These are phyloP conservation scores for Bambusicola thoracicus DNA, from an alignment of 2,113 vertebrate genomes.

Conservation along the genomic window DNA sequence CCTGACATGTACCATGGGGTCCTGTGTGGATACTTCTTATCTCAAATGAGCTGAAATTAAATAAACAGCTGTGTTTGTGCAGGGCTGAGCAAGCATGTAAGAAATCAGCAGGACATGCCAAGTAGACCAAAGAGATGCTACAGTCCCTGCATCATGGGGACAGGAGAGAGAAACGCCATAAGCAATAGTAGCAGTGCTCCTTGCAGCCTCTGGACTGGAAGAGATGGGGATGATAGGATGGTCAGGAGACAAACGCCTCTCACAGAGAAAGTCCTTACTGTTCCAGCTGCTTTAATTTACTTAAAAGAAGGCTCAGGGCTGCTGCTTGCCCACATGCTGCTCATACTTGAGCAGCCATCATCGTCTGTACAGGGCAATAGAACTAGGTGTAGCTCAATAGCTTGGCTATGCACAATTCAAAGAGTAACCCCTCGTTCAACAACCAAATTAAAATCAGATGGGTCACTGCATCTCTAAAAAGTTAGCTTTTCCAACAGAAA, in stretches of 20 bases:
- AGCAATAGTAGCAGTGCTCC: background rate
- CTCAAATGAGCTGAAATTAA: slow-evolving; percentile 7
- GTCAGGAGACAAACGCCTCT: background rate
- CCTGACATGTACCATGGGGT: background rate
- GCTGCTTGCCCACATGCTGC: slow-evolving; percentile 35
- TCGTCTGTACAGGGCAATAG: slow-evolving; percentile 45
- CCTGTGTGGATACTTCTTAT: background rate
- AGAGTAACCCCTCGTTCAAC: slow-evolving; percentile 52
- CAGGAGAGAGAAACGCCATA: background rate
- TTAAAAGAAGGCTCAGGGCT: slow-evolving; percentile 6
- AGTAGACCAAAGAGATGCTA: background rate
- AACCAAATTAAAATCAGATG: slow-evolving; percentile 70
- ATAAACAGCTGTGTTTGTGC: background rate
- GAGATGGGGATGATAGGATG: background rate
- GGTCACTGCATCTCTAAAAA: slow-evolving; percentile 24
- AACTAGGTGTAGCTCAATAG: slow-evolving; percentile 42
- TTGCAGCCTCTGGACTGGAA: background rate
- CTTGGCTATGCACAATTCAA: background rate
- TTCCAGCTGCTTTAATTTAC: background rate
- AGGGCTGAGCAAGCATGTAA: background rate
- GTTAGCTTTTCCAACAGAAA: slow-evolving; percentile 45
- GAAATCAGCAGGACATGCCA: background rate
- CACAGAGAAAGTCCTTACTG: background rate
- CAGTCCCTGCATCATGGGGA: background rate
- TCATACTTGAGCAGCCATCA: background rate